Evolutionary conservation across 2,797 vertebrate genomes (phyloP), one percentile per base, ranked within the genome.

Genomic region (Meda fulgida): DNA sequence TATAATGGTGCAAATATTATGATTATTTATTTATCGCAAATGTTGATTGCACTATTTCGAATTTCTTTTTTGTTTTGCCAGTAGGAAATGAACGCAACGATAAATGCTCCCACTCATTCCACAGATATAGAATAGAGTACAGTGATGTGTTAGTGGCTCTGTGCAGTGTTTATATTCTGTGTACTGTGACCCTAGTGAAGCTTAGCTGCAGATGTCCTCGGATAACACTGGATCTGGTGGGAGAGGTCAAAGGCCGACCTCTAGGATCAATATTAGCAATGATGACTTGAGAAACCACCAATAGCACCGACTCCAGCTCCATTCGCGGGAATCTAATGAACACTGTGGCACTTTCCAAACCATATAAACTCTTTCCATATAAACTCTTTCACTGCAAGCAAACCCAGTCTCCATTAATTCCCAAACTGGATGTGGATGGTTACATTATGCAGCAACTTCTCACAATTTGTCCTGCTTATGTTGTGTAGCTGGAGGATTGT

Each of bases 401-500:
- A 55, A 84, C 16, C 23, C 2, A 65, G 26, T 65, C 18, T 48
- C 26, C 9, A 23, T 65, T 29, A 21, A 48, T 51, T 70, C 21
- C 31, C 11, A 51, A 34, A 70, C 19, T 11, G 3, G 46, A 11
- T 66, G 19, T 29, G 60, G 18, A 34, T 80, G 36, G 16, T 16
- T 43, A n/a, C 48, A 69, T 81, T 38, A 60, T 72, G 11, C 36
- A 21, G 18, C 3, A 36, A 58, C 26, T 60, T 29, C 26, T 65
- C 31, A 77, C 43, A 66, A n/a, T 26, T 38, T 11, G 13, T 55
- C 11, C 16, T 88, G 90, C 89, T 89, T 81, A 63, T 79, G 60
- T 80, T 83, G 87, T 85, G 88, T 79, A 90, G 87, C 91, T 91
- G 87, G 86, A 89, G 85, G 86, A 86, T 79, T 89, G 84, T 84